Base-by-base conservation (phyloP, 2,888 invertebrate genomes). In the Cacoxenus indagator region DNA sequence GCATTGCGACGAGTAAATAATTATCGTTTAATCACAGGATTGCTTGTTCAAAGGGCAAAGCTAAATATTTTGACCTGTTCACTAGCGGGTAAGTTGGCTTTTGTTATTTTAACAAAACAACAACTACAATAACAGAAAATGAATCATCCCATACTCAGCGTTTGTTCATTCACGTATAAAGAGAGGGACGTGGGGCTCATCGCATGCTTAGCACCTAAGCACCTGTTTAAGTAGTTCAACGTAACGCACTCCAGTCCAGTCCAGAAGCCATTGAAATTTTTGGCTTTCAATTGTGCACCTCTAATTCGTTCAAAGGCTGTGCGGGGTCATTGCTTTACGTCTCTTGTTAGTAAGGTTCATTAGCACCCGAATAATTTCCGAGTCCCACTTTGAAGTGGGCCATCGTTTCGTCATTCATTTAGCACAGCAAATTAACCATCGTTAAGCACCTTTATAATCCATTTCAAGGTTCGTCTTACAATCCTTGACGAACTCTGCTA, bases 271-370 rank as follows among this genome's bases (percentile, higher is more conserved):
- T 46, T 46, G 46, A 46, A 8, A 4, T 19, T 17, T 51, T 22
- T 24, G 51, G 2, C 22, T 11, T 4, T 54, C 22, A 51, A 51
- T 24, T 55, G 9, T 31, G 9, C 9, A 31, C 5, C 9, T 31
- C 31, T 8, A 31, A 31, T 31, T 31, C 31, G 31, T 31, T 8
- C n/a, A 57, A 57, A 57, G 55, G 55, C 55, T 27, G 27, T 57
- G 26, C 29, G 55, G 27, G 55, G 55, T 57, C 55, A 57, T 57
- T 57, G 27, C 55, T 46, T 46, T 46, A n/a, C 26, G 55, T 24
- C 17, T 22, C 27, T 29, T 57, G 55, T 24, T 5, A 22, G n/a
- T 27, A 57, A 27, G 55, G n/a, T n/a, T 57, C 55, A 57, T 57
- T 57, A 26, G 55, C 55, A 57, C n/a, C 55, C 55, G 11, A 57